Evolutionary conservation across 2,113 vertebrate genomes (phyloP).

Genomic region (Vulpes ferrilata): DNA sequence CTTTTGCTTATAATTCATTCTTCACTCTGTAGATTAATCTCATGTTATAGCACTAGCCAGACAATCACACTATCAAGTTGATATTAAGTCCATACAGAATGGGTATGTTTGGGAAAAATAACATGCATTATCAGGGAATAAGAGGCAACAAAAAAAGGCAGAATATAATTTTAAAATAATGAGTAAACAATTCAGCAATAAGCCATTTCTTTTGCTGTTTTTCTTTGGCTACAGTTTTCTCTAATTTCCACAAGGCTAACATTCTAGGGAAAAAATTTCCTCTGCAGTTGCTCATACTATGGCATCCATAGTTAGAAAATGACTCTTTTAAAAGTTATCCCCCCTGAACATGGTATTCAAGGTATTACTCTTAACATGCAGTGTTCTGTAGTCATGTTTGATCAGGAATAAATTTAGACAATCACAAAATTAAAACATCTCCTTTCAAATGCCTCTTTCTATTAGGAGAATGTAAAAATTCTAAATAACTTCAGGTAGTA

Average conservation of each 20-base stretch:
- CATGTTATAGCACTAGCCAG: not conserved
- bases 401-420: not conserved
- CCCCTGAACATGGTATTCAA: not conserved
- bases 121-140: not conserved
- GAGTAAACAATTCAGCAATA: not conserved
- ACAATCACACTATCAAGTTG: not conserved
- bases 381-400: not conserved
- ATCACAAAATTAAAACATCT: slow-evolving; percentile 42
- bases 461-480: not conserved
- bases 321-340: not conserved
- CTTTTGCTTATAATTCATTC: not conserved
- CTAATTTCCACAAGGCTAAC: not conserved
- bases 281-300: not conserved
- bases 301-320: not conserved
- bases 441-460: slow-evolving; percentile 8
- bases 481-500: not conserved
- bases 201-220: not conserved
- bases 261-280: not conserved
- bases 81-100: not conserved
- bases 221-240: not conserved
- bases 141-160: not conserved
- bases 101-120: not conserved
- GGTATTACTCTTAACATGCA: not conserved
- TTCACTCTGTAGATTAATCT: not conserved
- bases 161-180: not conserved